Evolutionary conservation across 2,797 vertebrate genomes (phyloP).

Genomic region (Macrochelys suwanniensis): DNA sequence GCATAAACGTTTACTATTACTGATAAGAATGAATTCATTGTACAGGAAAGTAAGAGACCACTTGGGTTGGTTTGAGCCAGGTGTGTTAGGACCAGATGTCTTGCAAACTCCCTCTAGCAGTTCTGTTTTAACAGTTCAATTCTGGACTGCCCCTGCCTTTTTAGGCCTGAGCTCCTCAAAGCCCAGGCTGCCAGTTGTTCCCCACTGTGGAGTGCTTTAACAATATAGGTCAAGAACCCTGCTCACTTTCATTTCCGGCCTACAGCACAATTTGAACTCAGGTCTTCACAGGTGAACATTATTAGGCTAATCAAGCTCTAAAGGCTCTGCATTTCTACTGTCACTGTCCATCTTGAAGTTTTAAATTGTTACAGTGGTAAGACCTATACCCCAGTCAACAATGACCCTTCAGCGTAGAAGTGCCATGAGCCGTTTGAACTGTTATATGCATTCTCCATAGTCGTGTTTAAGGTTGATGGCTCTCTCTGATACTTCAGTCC

Average conservation of each 20-base stretch:
- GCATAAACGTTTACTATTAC: background rate
- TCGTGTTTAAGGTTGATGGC: background rate
- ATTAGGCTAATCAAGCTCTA: background rate
- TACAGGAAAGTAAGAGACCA: background rate
- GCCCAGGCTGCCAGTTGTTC: background rate
- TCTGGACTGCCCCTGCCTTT: background rate
- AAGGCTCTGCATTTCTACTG: background rate
- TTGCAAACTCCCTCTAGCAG: background rate
- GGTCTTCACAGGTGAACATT: background rate
- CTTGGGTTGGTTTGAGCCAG: background rate
- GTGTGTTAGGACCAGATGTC: background rate
- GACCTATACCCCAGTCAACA: background rate
- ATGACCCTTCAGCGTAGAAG: background rate
- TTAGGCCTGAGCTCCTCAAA: background rate
- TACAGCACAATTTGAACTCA: background rate
- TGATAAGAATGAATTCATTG: background rate
- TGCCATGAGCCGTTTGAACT: background rate
- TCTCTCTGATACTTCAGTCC: background rate
- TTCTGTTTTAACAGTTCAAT: background rate
- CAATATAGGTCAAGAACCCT: background rate
- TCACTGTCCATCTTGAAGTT: background rate
- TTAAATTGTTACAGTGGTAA: background rate
- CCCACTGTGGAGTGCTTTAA: background rate
- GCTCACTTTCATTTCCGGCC: background rate
- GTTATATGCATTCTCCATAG: background rate